phyloP scores from a whole-genome alignment of 1,140 invertebrate genomes.

The Pollicipes pollicipes region DNA sequence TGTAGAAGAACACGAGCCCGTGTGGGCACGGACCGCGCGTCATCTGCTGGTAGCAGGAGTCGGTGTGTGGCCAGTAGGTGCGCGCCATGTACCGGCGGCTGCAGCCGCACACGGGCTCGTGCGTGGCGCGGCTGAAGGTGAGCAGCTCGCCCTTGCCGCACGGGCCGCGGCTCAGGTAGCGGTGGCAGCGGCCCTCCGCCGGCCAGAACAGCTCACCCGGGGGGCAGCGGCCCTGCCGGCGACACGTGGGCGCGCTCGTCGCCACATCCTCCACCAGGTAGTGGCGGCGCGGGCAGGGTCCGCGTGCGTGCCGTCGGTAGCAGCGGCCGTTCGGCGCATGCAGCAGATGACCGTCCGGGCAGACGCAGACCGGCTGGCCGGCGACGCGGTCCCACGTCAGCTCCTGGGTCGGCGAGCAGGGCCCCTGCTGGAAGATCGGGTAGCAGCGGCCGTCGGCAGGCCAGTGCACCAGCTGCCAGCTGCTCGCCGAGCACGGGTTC shows the following conservation, averaged over 20 bases:
- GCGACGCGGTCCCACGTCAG: conserved; percentile 32
- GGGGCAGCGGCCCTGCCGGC: neutral
- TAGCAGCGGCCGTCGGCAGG: conserved; percentile 40
- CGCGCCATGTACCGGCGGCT: neutral
- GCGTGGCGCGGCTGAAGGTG: neutral
- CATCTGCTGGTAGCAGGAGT: neutral
- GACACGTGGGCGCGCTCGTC: neutral
- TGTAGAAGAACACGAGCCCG: neutral
- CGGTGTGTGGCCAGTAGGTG: neutral
- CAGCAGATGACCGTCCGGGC: neutral
- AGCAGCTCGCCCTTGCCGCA: neutral
- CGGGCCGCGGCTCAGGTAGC: neutral
- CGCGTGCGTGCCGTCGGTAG: neutral
- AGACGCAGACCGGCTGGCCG: neutral
- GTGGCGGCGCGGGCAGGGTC: neutral
- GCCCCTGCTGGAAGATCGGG: neutral
- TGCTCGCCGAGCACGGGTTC: conserved; percentile 58
- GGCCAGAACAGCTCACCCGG: neutral
- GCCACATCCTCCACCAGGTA: neutral
- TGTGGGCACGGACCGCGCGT: neutral
- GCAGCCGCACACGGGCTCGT: neutral
- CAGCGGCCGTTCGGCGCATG: neutral
- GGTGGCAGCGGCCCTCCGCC: neutral
- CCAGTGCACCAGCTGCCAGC: conserved; percentile 70
- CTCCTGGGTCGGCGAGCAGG: neutral